phyloP scores from a whole-genome alignment of 2,888 invertebrate genomes.

The Scrobipalpa costella region DNA sequence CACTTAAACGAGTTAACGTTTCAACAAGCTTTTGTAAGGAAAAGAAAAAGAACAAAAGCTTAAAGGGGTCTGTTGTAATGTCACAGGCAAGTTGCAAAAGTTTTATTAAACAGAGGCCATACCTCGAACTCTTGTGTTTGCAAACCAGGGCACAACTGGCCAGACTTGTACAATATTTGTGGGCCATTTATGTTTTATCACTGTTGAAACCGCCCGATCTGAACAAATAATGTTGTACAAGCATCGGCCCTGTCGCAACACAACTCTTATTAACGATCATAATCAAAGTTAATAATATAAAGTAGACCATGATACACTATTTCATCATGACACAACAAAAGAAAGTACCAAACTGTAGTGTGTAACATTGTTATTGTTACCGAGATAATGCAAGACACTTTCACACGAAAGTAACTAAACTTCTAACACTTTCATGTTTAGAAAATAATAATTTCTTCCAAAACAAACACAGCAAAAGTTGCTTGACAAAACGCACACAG shows the following conservation, averaged over 20 bases:
- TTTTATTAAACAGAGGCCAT: conserved; percentile 52
- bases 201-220: conserved; percentile 16
- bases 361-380: conserved; percentile 46
- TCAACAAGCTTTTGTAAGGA: conserved; percentile 49
- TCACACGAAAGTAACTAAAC: conserved; percentile 40
- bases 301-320: conserved; percentile 22
- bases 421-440: background rate
- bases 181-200: conserved; percentile 19
- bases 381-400: conserved; percentile 42
- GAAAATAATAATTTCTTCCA: background rate
- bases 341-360: conserved; percentile 27
- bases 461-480: background rate
- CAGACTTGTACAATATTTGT: conserved; percentile 8
- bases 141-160: conserved; percentile 16
- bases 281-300: conserved; percentile 27
- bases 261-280: conserved; percentile 28
- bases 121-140: conserved; percentile 41
- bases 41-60: conserved; percentile 36
- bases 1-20: conserved; percentile 49
- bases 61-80: conserved; percentile 44
- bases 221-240: conserved; percentile 18
- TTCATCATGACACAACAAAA: conserved; percentile 28
- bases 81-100: conserved; percentile 51
- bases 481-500: background rate
- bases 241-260: conserved; percentile 19